phyloP scores from a whole-genome alignment of 2,888 invertebrate genomes.

The Zygothrica quintamaculata region DNA sequence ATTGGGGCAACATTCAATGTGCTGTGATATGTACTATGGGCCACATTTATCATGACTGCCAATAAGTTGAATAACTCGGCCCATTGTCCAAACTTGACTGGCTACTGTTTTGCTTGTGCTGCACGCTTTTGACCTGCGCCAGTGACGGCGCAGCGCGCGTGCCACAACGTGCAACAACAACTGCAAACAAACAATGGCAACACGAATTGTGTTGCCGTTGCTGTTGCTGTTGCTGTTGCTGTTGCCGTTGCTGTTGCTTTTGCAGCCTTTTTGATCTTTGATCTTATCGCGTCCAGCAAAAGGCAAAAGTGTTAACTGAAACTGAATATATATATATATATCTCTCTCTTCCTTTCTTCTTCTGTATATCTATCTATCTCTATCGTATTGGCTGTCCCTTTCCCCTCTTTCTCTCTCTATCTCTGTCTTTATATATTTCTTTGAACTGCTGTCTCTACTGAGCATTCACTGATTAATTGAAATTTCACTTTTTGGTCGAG shows the following conservation, averaged over 20 bases:
- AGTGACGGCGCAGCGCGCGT: conserved; percentile 62
- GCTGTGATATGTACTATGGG: conserved; percentile 36
- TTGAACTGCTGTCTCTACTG: neutral
- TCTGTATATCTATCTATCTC: neutral
- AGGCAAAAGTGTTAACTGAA: conserved; percentile 66
- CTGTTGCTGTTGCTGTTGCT: conserved; percentile 51
- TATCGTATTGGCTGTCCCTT: neutral
- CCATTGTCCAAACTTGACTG: conserved; percentile 37
- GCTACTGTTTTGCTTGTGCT: conserved; percentile 65
- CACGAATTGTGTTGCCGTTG: conserved; percentile 55
- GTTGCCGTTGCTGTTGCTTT: conserved; percentile 54
- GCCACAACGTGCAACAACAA: conserved; percentile 42
- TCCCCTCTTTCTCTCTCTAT: neutral
- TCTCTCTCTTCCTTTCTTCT: neutral
- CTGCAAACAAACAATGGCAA: conserved; percentile 59
- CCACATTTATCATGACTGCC: conserved; percentile 66
- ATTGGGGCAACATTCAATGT: conserved; percentile 23
- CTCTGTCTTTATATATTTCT: neutral
- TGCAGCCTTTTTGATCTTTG: conserved; percentile 65
- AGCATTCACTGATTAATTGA: conserved; percentile 60
- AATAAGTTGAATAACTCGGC: conserved; percentile 5
- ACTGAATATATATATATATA: conserved; percentile 15
- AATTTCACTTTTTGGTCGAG: conserved; percentile 55
- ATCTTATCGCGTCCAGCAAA: conserved; percentile 63
- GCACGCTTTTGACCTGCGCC: conserved; percentile 76